Evolutionary conservation across 2,113 vertebrate species (phyloP), one percentile per base, ranked within the genome.

Genomic region (Caretta caretta): DNA sequence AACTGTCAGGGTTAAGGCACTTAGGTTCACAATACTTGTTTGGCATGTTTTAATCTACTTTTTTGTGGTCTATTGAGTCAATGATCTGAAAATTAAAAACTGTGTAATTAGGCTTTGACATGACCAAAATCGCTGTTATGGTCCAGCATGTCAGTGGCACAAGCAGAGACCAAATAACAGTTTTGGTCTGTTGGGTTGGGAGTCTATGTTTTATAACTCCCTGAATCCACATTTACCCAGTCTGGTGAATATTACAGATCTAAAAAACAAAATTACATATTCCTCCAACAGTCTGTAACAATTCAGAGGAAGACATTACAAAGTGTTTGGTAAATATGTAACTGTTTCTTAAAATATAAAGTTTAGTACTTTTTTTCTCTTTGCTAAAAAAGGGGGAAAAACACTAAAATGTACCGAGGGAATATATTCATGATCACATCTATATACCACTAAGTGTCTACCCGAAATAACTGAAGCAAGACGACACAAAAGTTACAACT

Each of bases 21-120:
- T 80, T 80, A 46, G 51, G 86, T 1, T 93, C 90, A 42, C 35
- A 46, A n/a, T 89, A 79, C 87, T 90, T 79, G 54, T 42, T 81
- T n/a, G 50, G 90, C 48, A 49, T 46, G 51, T 84, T 93, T 97
- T 94, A 6, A 94, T 94, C 97, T 96, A 96, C 95, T 91, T 98
- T 96, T 97, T 72, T 75, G 95, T 88, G 94, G 94, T 92, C 96
- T 88, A 97, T 96, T 90, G 94, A 97, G 93, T 42, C 97, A 98
- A 96, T 93, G 97, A 97, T 92, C 94, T 98, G 97, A 90, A 92
- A 91, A 93, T 50, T 25, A 79, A 82, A 5, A 42, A 91, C 91
- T 89, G 88, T 92, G 57, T 96, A 97, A 98, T 98, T 97, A 98
- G 96, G 80, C 88, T 76, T 82, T 89, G 97, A 96, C 96, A 97